phyloP scores from a whole-genome alignment of 1,140 invertebrate genomes.

The Oedothorax gibbosus region DNA sequence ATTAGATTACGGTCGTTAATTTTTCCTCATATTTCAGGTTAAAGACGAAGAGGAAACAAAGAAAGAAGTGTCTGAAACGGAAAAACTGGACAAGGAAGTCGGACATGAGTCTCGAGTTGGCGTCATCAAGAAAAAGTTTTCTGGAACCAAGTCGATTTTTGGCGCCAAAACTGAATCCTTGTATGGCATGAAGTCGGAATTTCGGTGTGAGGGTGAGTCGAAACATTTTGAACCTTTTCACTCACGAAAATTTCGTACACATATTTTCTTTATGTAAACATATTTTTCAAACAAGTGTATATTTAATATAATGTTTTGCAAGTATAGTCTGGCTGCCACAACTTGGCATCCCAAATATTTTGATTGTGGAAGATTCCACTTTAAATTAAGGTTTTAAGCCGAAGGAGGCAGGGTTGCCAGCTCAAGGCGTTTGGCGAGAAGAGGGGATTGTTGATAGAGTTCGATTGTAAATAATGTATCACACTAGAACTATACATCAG shows the following conservation, averaged over 20 bases:
- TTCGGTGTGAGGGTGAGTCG: constrained; percentile 36
- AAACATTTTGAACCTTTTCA: not conserved
- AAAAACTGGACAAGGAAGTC: constrained; percentile 30
- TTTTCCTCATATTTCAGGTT: not conserved
- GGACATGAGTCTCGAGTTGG: constrained; percentile 19
- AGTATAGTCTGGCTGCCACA: too few relatives aligned
- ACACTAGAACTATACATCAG: too few relatives aligned
- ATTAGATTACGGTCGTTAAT: not conserved
- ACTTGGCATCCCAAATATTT: too few relatives aligned
- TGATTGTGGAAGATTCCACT: too few relatives aligned
- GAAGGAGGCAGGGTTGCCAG: too few relatives aligned
- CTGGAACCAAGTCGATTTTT: not conserved
- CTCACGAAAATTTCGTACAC: not conserved
- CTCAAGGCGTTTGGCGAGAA: too few relatives aligned
- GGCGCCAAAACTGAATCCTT: constrained; percentile 7
- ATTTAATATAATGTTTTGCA: too few relatives aligned
- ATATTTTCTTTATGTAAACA: too few relatives aligned
- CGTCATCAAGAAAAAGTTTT: constrained; percentile 27
- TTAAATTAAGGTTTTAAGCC: too few relatives aligned
- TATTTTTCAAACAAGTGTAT: too few relatives aligned
- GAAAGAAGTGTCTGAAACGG: constrained; percentile 1
- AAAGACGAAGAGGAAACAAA: constrained; percentile 36
- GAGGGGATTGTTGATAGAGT: too few relatives aligned
- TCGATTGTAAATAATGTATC: too few relatives aligned
- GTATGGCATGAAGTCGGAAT: constrained; percentile 51